Base-by-base conservation (phyloP, 1,140 invertebrate genomes). In the Trichomalopsis sarcophagae region DNA sequence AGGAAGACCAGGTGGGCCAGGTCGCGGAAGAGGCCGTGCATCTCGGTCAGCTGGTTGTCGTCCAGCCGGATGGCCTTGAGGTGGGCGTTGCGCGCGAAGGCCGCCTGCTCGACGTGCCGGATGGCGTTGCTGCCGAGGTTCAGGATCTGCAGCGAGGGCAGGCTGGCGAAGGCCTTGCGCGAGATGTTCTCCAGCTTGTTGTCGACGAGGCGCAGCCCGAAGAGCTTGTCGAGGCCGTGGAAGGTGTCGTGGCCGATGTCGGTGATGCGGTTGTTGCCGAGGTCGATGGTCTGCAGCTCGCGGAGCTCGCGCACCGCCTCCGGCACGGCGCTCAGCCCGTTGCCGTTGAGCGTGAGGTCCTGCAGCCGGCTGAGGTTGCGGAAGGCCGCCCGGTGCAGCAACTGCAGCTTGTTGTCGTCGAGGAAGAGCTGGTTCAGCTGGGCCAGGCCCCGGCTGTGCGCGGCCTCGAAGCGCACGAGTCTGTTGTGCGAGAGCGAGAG, bases 91-190 rank as follows among this genome's bases (percentile, higher is more conserved):
- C 95, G 95, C 88, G 96, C 95, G 91, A 99, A 98, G 21, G 97
- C 96, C 69, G 96, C 97, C 44, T 96, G 95, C 88, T 98, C 97
- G 33, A 98, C 95, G 84, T 94, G 94, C 73, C 95, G 94, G 33
- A 99, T 96, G 90, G 95, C 95, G 94, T 99, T 99, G 85, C 96
- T 95, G 14, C 97, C 97, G 86, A 98, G 94, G 94, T 98, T 98
- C 74, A 99, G 94, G 87, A 98, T 97, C 91, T 97, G 97, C 68
- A 99, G 93, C 5, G 95, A 95, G 21, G 97, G 97, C 84, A 98
- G 92, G 87, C 97, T 95, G n/a, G 95, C 93, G 90, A 98, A 98
- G 17, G 96, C 95, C 44, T 96, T 95, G 90, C 96, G 96, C 44
- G 96, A 97, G 74, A 99, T 95, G 89, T 97, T 98, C 90, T 97